Evolutionary conservation across 2,113 vertebrate genomes (phyloP), one percentile per base, ranked within the genome.

Genomic region (Sinocyclocheilus rhinocerous): DNA sequence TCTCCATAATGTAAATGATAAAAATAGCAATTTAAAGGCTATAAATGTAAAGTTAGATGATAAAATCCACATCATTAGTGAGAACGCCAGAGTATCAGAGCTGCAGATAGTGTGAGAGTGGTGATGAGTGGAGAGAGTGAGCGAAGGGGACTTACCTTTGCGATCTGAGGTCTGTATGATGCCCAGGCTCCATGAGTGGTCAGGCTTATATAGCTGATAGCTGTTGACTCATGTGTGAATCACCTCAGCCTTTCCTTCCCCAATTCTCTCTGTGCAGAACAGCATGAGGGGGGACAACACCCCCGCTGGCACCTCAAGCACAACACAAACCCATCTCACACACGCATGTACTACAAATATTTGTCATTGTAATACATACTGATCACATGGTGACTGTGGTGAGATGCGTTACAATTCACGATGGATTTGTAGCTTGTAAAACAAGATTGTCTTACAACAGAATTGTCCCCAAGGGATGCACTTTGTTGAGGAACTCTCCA

Each of bases 201-300:
- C 65, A 65, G 88, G 84, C 80, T 90, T 90, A 84, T 90, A 90
- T 90, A 90, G 89, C 83, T 85, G 80, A 81, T 87, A 76, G 85
- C 59, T 85, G 87, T 88, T 90, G 89, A 90, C 87, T 90, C 89
- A 90, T 84, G 85, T 76, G 45, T 90, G 89, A 90, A 90, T 90
- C 89, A 90, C 86, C 87, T 88, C 84, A 87, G 86, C 76, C 85
- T 84, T 83, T 84, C 76, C 83, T 81, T 69, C 59, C 69, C 18
- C 36, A 16, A 48, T 67, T 88, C 81, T 78, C 84, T 69, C 72
- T 81, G 7, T 72, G 72, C 76, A 86, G 70, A 85, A 52, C 61
- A 70, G 42, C 42, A 26, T 42, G 80, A 22, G 65, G 33, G 77
- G 55, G 81, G 50, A 78, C 61, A 50, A 82, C 72, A 59, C 72